Evolutionary conservation across 2,888 invertebrate genomes (phyloP), one percentile per base, ranked within the genome.

Genomic region (Corbicula japonica): DNA sequence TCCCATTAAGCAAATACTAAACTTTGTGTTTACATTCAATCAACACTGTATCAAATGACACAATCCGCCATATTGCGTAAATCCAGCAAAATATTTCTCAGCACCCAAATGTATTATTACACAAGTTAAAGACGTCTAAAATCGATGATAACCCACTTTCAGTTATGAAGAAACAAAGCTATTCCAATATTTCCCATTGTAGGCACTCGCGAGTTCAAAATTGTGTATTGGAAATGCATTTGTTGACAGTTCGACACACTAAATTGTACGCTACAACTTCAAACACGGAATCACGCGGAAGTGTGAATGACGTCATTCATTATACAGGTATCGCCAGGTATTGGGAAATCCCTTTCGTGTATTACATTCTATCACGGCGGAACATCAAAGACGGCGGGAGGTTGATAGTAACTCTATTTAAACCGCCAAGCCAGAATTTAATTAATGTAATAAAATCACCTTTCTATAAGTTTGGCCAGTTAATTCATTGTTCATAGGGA

Each of bases 231-330:
- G 35, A 70, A 44, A 62, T 52, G 52, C 44, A 52, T 38, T 41
- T 54, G 71, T 62, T 62, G 71, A 72, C 62, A 62, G 23, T 50
- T 35, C 38, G 35, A 50, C 52, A 66, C 66, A 23, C 54, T 46
- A 10, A 66, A 35, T 28, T 38, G 52, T 54, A 65, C 41, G 41
- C 54, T 52, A 66, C 61, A 46, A 68, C 72, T 63, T 69, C 62
- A 60, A 70, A 77, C 66, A 58, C 50, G 63, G 63, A 54, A 63
- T 74, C 76, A 68, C 80, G 69, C 69, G 76, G 75, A 78, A 72
- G 81, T 72, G 82, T 73, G 21, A 73, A 41, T 83, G 82, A 83
- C 82, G 78, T 83, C 82, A 83, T 76, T 83, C 82, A 83, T 76
- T 52, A 35, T 38, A 38, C 68, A 83, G 78, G 78, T 78, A 73